Evolutionary conservation across 1,140 invertebrate species (phyloP), one percentile per base, ranked within the genome.

Genomic region (Leguminivora glycinivorella): DNA sequence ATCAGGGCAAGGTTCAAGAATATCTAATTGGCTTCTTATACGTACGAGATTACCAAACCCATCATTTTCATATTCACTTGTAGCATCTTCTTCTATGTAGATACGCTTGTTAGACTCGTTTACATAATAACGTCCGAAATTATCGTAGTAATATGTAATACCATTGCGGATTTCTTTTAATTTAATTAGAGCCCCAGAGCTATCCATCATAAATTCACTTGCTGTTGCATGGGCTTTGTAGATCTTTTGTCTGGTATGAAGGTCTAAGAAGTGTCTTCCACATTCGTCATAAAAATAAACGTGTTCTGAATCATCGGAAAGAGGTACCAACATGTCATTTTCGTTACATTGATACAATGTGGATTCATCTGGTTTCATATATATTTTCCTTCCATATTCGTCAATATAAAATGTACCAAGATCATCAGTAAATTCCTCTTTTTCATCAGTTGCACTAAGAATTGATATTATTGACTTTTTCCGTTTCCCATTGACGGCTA

Each of bases 51-150:
- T 91, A 43, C 89, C 89, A 68, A 90, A 81, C 4, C 83, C 89
- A 80, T 91, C 89, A 71, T 85, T 84, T 84, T 91, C 88, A 78
- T 89, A 91, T 79, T 91, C 89, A 80, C 87, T 90, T 24, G 75
- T 56, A 67, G 84, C 58, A 71, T 88, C 88, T 52, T 58, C 72
- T 31, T 91, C 89, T n/a, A 83, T 75, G 74, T 91, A 91, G 77
- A 91, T 85, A 75, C 85, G 83, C 77, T 89, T 88, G 38, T 85
- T 86, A 60, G 88, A 81, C 12, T 70, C 69, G 56, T 89, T 84
- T 22, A 89, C 80, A 71, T 86, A 89, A 76, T 89, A 90, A 19
- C 88, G 82, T 31, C 89, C 89, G 70, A 79, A 90, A 69, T 80
- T 87, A 75, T 91, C 88, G 72, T 87, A 91, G 73, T 82, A 87